Conservation (phyloP, 2,113 vertebrate genomes). For the Australoheros scitulus region DNA sequence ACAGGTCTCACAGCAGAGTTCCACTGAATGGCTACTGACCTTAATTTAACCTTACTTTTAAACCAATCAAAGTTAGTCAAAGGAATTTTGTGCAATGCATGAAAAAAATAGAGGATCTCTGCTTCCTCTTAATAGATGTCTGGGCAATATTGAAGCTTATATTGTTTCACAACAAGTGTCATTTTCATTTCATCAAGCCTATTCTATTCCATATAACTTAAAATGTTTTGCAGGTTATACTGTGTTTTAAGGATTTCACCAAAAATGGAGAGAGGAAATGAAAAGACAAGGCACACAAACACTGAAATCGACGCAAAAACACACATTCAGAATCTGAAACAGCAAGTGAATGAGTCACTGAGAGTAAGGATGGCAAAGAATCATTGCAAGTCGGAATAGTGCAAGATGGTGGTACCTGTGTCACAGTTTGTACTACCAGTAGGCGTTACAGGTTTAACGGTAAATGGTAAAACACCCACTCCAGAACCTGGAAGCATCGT, state of each 20-base stretch:
- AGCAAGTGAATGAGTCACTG: constrained; percentile 33
- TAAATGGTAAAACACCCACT: constrained; percentile 94
- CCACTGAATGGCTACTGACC: constrained; percentile 41
- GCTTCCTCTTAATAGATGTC: background rate
- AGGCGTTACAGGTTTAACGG: constrained; percentile 91
- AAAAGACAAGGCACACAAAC: constrained; percentile 9
- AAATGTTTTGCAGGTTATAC: background rate
- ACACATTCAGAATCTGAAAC: constrained; percentile 26
- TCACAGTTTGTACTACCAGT: constrained; percentile 98
- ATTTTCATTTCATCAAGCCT: background rate
- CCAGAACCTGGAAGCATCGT: constrained; percentile 92
- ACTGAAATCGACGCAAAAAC: constrained; percentile 23
- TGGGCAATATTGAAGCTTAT: background rate
- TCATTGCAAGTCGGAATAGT: constrained; percentile 40
- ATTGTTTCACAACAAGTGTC: background rate
- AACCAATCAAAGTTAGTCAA: constrained; percentile 35
- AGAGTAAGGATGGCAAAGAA: constrained; percentile 29
- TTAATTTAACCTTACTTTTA: constrained; percentile 37
- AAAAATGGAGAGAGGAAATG: background rate
- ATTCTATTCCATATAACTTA: background rate
- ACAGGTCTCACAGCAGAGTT: constrained; percentile 33
- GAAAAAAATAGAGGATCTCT: background rate
- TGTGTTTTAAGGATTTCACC: background rate
- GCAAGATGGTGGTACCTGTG: constrained; percentile 88
- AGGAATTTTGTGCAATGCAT: constrained; percentile 21